Conservation (phyloP, 1,140 invertebrate genomes). For the Drosophila fuyamai region DNA sequence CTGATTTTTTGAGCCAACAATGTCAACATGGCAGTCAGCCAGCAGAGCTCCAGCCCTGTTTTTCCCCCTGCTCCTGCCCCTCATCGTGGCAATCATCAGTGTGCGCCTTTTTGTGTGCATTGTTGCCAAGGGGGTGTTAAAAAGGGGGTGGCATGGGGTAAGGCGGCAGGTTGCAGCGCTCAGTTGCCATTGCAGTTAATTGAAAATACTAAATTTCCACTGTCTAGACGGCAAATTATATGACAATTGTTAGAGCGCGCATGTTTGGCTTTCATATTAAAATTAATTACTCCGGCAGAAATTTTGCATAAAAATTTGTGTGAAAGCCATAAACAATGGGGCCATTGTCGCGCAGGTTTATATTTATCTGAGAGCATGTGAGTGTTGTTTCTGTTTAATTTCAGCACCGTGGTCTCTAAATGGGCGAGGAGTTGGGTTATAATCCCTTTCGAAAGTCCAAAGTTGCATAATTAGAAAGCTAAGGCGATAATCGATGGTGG, state of each 20-base stretch:
- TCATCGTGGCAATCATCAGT: constrained; percentile 35
- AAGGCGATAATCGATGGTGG: constrained; percentile 21
- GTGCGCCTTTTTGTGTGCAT: constrained; percentile 78
- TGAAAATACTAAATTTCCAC: constrained; percentile 84
- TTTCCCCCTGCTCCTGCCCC: constrained; percentile 8
- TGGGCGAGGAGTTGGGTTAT: neutral
- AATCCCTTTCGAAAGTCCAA: constrained; percentile 5
- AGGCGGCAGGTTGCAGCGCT: constrained; percentile 18
- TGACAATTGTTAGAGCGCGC: constrained; percentile 81
- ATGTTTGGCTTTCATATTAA: constrained; percentile 83
- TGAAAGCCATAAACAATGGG: constrained; percentile 44
- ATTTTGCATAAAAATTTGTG: constrained; percentile 67
- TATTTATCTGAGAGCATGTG: constrained; percentile 4
- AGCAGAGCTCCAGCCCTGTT: constrained; percentile 27
- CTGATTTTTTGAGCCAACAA: constrained; percentile 31
- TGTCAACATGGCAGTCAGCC: constrained; percentile 70
- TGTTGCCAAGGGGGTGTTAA: constrained; percentile 48
- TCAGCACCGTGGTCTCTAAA: neutral
- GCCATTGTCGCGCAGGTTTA: constrained; percentile 29
- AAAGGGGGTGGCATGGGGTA: constrained; percentile 8
- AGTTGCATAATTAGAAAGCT: constrained; percentile 29
- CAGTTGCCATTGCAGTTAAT: constrained; percentile 79
- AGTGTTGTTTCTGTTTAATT: constrained; percentile 31
- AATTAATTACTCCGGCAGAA: constrained; percentile 76
- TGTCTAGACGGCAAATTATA: constrained; percentile 85